Percentiles rank a stretch among this genome's conserved stretches.
These are phyloP conservation scores for Hybognathus amarus DNA, from an alignment of 2,797 vertebrate species.

Conservation along the genomic window DNA sequence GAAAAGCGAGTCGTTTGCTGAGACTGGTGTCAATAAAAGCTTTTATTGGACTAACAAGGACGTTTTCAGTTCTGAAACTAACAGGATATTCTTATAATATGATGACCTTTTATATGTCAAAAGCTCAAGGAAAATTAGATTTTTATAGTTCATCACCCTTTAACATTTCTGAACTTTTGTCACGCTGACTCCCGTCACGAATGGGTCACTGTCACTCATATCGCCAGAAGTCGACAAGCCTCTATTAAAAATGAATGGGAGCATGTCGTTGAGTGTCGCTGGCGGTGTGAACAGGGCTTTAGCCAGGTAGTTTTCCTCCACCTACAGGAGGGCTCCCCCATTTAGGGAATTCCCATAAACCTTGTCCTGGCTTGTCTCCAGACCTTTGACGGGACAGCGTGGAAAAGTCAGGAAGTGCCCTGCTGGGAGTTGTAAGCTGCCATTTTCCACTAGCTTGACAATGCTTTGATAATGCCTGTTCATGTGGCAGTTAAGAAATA, in stretches of 20 bases:
- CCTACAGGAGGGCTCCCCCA: slow-evolving; percentile 43
- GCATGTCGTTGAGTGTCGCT: neutral
- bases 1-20: too few relatives aligned
- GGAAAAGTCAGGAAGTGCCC: slow-evolving; percentile 69
- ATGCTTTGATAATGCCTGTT: neutral
- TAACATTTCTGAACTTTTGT: neutral
- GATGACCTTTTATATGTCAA: too few relatives aligned
- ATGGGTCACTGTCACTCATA: neutral
- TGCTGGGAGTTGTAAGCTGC: slow-evolving; percentile 67
- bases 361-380: slow-evolving; percentile 71
- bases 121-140: too few relatives aligned
- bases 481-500: slow-evolving; percentile 27
- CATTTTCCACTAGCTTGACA: slow-evolving; percentile 46
- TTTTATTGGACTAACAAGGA: too few relatives aligned
- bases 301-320: slow-evolving; percentile 22
- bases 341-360: slow-evolving; percentile 76
- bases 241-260: too few relatives aligned
- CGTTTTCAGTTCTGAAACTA: too few relatives aligned
- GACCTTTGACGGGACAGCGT: slow-evolving; percentile 62
- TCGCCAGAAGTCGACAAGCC: too few relatives aligned
- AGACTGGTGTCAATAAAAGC: too few relatives aligned
- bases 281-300: neutral
- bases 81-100: too few relatives aligned
- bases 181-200: too few relatives aligned
- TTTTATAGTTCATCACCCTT: too few relatives aligned